These are phyloP conservation scores for Mirza zaza DNA, from an alignment of 2,113 vertebrate species.

Conservation along the genomic window DNA sequence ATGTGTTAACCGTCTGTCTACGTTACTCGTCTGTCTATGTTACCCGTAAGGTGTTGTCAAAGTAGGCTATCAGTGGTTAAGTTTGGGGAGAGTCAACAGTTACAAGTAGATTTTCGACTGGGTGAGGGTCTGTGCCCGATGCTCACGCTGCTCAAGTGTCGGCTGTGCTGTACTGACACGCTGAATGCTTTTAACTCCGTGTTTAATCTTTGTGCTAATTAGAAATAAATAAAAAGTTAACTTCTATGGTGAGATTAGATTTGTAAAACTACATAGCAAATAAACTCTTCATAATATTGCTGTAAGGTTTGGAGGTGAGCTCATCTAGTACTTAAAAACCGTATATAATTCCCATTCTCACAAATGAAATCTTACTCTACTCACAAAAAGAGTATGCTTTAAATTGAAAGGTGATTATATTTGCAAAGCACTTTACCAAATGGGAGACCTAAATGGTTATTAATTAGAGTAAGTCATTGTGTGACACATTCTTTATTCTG, in stretches of 20 bases:
- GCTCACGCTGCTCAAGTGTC: neutral
- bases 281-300: neutral
- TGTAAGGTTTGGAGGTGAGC: neutral
- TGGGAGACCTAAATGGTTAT: conserved; percentile 64
- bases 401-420: conserved; percentile 57
- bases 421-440: conserved; percentile 62
- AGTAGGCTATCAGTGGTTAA: neutral
- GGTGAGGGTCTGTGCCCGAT: neutral
- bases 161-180: neutral
- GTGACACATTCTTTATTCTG: conserved; percentile 54
- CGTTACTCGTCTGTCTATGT: neutral
- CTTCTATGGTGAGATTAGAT: neutral
- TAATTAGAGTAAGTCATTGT: conserved; percentile 65
- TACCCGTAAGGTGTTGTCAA: neutral
- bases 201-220: conserved; percentile 24
- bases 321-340: conserved; percentile 39
- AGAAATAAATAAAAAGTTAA: conserved; percentile 36
- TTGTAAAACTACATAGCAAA: neutral
- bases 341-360: conserved; percentile 43
- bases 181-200: neutral
- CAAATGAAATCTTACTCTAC: conserved; percentile 63
- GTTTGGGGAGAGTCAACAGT: neutral
- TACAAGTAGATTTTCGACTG: neutral
- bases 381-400: conserved; percentile 58
- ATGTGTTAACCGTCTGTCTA: neutral